Conservation (phyloP, 1,140 invertebrate species). For the Sipha flava region DNA sequence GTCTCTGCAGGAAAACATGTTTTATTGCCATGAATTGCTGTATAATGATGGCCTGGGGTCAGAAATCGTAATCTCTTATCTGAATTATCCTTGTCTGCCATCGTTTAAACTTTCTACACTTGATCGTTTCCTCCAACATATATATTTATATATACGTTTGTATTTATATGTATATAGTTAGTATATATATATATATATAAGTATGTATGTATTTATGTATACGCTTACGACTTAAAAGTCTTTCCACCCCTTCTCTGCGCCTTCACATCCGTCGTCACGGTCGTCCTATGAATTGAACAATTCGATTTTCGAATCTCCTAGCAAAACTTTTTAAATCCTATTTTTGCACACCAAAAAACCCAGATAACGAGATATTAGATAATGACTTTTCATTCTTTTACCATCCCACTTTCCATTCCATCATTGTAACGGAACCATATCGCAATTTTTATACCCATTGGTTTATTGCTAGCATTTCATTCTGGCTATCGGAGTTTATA, state of each 20-base stretch:
- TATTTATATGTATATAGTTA: no score
- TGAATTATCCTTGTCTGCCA: neutral
- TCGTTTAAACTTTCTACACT: neutral
- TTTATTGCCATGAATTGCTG: neutral
- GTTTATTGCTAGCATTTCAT: no score
- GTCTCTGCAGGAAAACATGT: neutral
- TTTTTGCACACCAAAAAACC: neutral
- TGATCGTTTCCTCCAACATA: neutral
- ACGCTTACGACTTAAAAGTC: neutral
- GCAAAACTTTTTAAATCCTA: slow-evolving; percentile 4
- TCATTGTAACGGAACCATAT: no score
- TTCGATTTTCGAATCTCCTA: neutral
- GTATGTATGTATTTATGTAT: no score
- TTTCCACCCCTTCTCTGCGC: neutral
- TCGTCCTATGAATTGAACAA: neutral
- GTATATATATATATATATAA: no score
- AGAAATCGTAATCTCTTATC: neutral
- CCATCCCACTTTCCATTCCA: no score
- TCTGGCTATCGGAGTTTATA: neutral
- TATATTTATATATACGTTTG: no score
- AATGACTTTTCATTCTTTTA: neutral
- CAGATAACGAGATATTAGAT: neutral
- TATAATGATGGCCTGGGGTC: neutral
- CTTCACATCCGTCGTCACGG: no score
- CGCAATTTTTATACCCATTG: no score